Base-by-base conservation (phyloP, 2,888 invertebrate species). In the Drosophila multiciliata region DNA sequence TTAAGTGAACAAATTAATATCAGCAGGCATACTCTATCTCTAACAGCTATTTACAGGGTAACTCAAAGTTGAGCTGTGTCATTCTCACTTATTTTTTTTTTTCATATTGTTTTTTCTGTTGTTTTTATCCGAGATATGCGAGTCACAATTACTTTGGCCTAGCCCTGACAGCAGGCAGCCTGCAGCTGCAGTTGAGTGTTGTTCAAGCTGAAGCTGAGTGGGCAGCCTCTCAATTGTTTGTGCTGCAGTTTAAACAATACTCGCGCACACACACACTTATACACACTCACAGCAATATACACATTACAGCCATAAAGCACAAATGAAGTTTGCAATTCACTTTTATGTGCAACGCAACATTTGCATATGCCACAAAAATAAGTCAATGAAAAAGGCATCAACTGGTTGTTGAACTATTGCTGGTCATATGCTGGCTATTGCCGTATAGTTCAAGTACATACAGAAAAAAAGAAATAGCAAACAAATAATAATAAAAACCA, bases 321-420 rank as follows among this genome's bases (percentile, higher is more conserved):
- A 77, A 87, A 78, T 73, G 73, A 54, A 79, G 76, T 63, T 64
- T 66, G 73, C 83, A 77, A 81, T 75, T 84, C 84, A 84, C 84
- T 84, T 84, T 84, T 87, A 87, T 87, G 83, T 80, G 64, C 77
- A 54, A 68, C 48, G 63, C 68, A 72, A 65, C 66, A 81, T 78
- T 82, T 69, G 69, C 73, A 78, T 70, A 53, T 48, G 49, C 55
- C 49, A 33, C 32, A 48, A 63, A 57, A 66, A 73, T 26, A 62
- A 67, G 52, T 65, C 66, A 59, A 69, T 69, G 59, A 53, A 67
- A 80, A 87, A 80, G 71, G 82, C 86, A 85, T 90, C 89, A 90
- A 80, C 73, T 86, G 85, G 85, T 90, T 90, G 85, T 86, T 86
- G 90, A 86, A 86, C 85, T 66, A 57, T 33, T 42, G 20, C 20